Conservation (phyloP, 2,888 invertebrate genomes). For the Hipparchia semele region DNA sequence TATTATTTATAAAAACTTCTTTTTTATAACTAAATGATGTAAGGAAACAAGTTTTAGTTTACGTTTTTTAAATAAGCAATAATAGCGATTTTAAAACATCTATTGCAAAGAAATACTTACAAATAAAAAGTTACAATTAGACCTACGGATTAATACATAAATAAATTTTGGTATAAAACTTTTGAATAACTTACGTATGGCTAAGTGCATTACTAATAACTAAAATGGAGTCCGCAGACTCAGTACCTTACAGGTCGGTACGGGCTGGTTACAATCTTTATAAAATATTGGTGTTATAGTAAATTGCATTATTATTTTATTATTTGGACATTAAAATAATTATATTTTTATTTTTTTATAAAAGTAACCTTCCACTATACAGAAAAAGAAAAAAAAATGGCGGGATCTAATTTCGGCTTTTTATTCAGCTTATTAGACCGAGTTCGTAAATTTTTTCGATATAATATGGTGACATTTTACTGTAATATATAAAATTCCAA, state of each 20-base stretch:
- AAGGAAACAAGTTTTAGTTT: too few species aligned
- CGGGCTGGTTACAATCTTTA: neutral
- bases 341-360: neutral
- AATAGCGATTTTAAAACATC: neutral
- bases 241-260: neutral
- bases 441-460: neutral
- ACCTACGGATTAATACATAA: slow-evolving; percentile 42
- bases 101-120: slow-evolving; percentile 24
- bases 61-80: neutral
- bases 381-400: neutral
- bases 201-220: slow-evolving; percentile 41
- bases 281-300: slow-evolving; percentile 16
- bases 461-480: neutral
- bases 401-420: neutral
- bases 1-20: too few species aligned
- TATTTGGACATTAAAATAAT: neutral
- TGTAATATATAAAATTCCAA: too few species aligned
- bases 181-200: slow-evolving; percentile 39
- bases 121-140: slow-evolving; percentile 25
- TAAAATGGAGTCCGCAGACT: slow-evolving; percentile 20
- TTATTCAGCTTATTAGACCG: too few species aligned
- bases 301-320: slow-evolving; percentile 7
- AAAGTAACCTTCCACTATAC: neutral
- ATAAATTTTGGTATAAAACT: slow-evolving; percentile 49
- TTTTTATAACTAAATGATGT: too few species aligned